These are phyloP conservation scores for Etia nguti DNA, from an alignment of 2,113 vertebrate genomes.

Conservation along the genomic window DNA sequence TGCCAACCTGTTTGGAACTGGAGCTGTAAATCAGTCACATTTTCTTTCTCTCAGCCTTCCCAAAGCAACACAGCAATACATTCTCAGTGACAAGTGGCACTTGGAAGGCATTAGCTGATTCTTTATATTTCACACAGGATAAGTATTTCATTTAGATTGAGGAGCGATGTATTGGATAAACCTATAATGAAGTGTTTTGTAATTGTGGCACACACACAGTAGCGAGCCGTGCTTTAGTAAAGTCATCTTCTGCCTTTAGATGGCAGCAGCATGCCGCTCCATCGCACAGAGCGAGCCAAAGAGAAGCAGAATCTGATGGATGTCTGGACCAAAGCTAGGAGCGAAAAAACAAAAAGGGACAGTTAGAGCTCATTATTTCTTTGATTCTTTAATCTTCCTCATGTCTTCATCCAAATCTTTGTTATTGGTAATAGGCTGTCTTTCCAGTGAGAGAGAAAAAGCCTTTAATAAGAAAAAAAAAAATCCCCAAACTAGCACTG, in stretches of 20 bases:
- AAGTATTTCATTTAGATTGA: neutral
- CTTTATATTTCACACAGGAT: neutral
- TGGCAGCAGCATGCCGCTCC: constrained; percentile 57
- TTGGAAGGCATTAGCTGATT: neutral
- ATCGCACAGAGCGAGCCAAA: neutral
- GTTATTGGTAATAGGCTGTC: constrained; percentile 24
- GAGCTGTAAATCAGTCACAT: neutral
- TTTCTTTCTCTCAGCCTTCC: neutral
- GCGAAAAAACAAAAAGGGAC: constrained; percentile 16
- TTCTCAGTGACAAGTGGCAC: neutral
- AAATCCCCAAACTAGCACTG: neutral
- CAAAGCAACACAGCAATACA: neutral
- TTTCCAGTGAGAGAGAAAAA: neutral
- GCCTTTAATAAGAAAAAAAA: neutral
- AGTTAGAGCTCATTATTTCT: constrained; percentile 53
- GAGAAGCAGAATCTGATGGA: neutral
- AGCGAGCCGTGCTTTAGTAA: neutral
- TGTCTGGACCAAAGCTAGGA: neutral
- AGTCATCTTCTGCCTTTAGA: constrained; percentile 27
- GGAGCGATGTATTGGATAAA: neutral
- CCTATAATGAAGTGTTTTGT: neutral
- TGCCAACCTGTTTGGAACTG: neutral
- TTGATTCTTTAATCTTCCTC: constrained; percentile 54
- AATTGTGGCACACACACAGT: neutral
- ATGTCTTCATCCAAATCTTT: constrained; percentile 38